Evolutionary conservation across 2,113 vertebrate genomes (phyloP), one percentile per base, ranked within the genome.

Genomic region (Esox niger): DNA sequence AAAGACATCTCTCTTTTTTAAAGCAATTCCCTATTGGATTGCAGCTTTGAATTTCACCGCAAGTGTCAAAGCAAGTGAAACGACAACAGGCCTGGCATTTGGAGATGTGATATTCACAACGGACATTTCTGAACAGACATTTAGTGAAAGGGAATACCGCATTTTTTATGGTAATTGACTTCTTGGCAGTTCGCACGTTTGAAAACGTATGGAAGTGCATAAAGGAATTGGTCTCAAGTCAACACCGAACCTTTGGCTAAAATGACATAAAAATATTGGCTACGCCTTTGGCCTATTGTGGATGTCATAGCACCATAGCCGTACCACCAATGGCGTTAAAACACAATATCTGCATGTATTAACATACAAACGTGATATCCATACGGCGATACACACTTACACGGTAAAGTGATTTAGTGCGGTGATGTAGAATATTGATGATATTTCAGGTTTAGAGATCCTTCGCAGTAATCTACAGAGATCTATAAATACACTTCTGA

Each of bases 91-190:
- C 38, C 27, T 49, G 27, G 30, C 38, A 68, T 60, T n/a, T 58
- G 75, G 76, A 73, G 78, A 79, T 60, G 33, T 57, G 71, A 77
- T 75, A 74, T 61, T 74, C 59, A 56, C 77, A 25, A 65, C 69
- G 58, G 74, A 59, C 80, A 64, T 62, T 56, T 62, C 71, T 26
- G 71, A 35, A 21, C 33, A 58, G 56, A 56, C 64, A n/a, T n/a
- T n/a, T n/a, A n/a, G n/a, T 69, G 77, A 79, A 84, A 79, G 29
- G 25, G 60, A 68, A 75, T 70, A 79, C 73, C 70, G n/a, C 68
- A 46, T 74, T 66, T 71, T 68, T 68, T 68, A 66, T 67, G 73
- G 80, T 78, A 83, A 83, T 74, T 78, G 81, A 80, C 75, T 80
- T 70, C 68, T 62, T 71, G 74, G 64, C 74, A 79, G 69, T 79